phyloP scores from a whole-genome alignment of 37 sponge, comb jelly and placozoan species.

The Bolinopsis microptera region DNA sequence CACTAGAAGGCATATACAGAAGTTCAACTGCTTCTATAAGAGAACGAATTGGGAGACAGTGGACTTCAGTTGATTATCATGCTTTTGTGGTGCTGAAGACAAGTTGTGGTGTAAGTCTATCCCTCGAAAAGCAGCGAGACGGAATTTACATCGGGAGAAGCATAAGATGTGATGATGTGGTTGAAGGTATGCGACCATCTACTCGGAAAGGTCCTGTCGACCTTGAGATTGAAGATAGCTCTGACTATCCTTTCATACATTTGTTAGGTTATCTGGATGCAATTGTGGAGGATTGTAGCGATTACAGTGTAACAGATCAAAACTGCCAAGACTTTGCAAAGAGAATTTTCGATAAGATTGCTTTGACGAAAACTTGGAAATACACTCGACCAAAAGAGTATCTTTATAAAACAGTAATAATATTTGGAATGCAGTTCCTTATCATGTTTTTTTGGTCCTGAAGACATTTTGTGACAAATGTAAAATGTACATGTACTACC shows the following conservation, averaged over 20 bases:
- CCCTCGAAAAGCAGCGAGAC: not conserved
- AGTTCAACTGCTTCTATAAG: not conserved
- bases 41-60: not conserved
- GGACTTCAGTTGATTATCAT: slow-evolving; percentile 29
- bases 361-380: not conserved
- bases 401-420: not conserved
- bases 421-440: too few relatives aligned
- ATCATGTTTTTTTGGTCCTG: too few relatives aligned
- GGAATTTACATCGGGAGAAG: not conserved
- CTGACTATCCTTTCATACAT: too few relatives aligned
- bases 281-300: not conserved
- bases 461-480: too few relatives aligned
- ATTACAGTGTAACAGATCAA: not conserved
- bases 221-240: not conserved
- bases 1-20: not conserved
- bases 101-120: not conserved
- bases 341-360: not conserved
- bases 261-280: not conserved
- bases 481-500: too few relatives aligned
- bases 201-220: not conserved
- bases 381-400: not conserved
- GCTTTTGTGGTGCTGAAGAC: not conserved
- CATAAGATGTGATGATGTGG: not conserved
- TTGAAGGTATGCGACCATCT: not conserved
- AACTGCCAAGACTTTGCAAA: not conserved